A percentile compares a stretch with the other conserved stretches of the same genome.
These are phyloP conservation scores for Thalassophryne amazonica DNA, from an alignment of 2,797 vertebrate species.

Conservation along the genomic window DNA sequence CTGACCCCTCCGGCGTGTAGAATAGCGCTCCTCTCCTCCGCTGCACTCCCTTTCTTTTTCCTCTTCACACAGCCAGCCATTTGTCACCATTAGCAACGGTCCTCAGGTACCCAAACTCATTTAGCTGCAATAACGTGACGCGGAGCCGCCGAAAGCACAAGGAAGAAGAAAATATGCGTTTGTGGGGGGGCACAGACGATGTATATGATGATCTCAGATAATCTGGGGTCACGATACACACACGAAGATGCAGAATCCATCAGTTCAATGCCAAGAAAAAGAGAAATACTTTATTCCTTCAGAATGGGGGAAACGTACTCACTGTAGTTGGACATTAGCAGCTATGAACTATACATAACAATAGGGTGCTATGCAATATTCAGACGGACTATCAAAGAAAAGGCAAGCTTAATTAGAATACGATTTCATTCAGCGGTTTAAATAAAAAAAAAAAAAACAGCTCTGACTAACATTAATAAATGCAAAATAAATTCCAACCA, in stretches of 20 bases:
- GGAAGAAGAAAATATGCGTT: background rate
- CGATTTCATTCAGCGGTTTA: conserved; percentile 23
- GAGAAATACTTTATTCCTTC: conserved; percentile 12
- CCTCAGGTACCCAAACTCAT: conserved; percentile 55
- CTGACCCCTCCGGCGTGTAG: conserved; percentile 22
- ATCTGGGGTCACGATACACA: conserved; percentile 17
- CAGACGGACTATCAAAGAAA: conserved; percentile 36
- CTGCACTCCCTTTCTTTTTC: conserved; percentile 30
- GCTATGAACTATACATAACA: conserved; percentile 36
- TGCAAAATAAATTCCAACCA: too few species aligned
- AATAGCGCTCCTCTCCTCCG: conserved; percentile 4
- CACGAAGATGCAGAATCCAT: conserved; percentile 33
- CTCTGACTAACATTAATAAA: background rate
- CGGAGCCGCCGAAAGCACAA: conserved; percentile 7
- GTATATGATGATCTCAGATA: conserved; percentile 41
- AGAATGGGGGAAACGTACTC: too few species aligned
- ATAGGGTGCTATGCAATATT: conserved; percentile 12
- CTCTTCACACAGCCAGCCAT: conserved; percentile 47
- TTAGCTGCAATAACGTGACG: conserved; percentile 52
- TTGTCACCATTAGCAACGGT: conserved; percentile 79
- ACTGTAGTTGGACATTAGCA: conserved; percentile 17
- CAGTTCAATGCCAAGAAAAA: conserved; percentile 25
- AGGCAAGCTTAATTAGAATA: conserved; percentile 37
- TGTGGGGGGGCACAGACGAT: too few species aligned
- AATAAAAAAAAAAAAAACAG: conserved; percentile 10